phyloP scores from a whole-genome alignment of 2,113 vertebrate genomes.

The Rhagologus leucostigma region DNA sequence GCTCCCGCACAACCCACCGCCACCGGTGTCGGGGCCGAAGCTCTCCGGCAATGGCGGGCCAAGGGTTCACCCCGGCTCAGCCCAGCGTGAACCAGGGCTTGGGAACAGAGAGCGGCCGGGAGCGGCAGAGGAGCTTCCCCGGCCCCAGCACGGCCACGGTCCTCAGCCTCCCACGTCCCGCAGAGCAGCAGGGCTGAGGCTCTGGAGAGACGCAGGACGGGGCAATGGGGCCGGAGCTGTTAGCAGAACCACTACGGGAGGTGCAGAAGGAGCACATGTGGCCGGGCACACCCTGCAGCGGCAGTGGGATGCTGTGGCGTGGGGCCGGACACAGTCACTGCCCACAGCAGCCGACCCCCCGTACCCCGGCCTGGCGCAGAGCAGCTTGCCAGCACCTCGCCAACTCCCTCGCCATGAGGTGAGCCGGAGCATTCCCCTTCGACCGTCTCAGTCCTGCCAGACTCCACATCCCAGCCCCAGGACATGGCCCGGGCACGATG shows the following conservation, averaged over 20 bases:
- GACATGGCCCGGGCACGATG: fast-evolving
- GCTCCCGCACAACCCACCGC: neutral
- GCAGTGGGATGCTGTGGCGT: neutral
- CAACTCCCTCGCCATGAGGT: fast-evolving
- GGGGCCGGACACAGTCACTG: fast-evolving
- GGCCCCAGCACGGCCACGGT: fast-evolving
- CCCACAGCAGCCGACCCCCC: neutral
- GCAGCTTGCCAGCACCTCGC: fast-evolving
- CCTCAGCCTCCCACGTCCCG: fast-evolving
- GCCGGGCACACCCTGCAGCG: fast-evolving
- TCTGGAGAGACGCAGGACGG: fast-evolving
- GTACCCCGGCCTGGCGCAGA: fast-evolving
- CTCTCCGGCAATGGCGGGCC: too few relatives aligned
- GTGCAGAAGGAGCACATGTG: fast-evolving
- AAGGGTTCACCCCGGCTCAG: fast-evolving
- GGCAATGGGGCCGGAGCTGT: fast-evolving
- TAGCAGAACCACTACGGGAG: neutral
- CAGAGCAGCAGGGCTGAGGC: neutral
- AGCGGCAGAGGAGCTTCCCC: neutral
- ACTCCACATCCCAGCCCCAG: neutral
- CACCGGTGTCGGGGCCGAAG: neutral
- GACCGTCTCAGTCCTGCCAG: fast-evolving
- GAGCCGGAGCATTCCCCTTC: fast-evolving
- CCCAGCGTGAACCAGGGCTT: fast-evolving
- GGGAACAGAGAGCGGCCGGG: neutral